Base-by-base conservation (phyloP, 2,888 invertebrate species). In the Tachina lurida region DNA sequence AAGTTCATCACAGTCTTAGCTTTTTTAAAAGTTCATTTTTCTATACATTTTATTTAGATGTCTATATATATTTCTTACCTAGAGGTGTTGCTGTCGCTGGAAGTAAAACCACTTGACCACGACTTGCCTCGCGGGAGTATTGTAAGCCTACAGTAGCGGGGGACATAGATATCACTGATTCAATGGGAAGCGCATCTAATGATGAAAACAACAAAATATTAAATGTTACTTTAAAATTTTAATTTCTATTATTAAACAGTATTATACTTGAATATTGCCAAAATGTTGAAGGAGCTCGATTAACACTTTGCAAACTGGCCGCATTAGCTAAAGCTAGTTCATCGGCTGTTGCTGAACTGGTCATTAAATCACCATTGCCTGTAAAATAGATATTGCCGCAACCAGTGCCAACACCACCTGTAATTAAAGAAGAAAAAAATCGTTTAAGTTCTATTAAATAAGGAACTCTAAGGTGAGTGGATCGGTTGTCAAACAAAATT, bases 41-140 rank as follows among this genome's bases (percentile, higher is more conserved):
- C 70, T 49, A n/a, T 39, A 41, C 3, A 47, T 19, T 22, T 60
- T 31, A 17, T 15, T 13, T 10, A 58, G 8, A 45, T 22, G 19
- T 45, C n/a, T n/a, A 1, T 10, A 8, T 10, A 8, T 3, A 62
- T 22, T 80, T 88, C 91, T 89, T 91, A 94, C 94, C 95, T 90
- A 94, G 93, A 81, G 91, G 88, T 88, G 92, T 92, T 92, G 95
- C 94, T 63, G 96, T 95, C 52, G 96, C 94, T 63, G 97, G 97
- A 88, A 97, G 94, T 87, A 97, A 95, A 87, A 97, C 94, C 85
- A 97, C 94, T 89, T 97, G 97, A 63, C 97, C 97, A 5, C 96
- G 96, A 31, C 96, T 94, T 45, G 97, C 96, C 92, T 98, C 98
- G 87, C 97, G 95, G 71, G 97, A 96, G 90, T 98, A 94, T 93